phyloP scores from a whole-genome alignment of 2,113 vertebrate species.

The Rhabdornis inornatus region DNA sequence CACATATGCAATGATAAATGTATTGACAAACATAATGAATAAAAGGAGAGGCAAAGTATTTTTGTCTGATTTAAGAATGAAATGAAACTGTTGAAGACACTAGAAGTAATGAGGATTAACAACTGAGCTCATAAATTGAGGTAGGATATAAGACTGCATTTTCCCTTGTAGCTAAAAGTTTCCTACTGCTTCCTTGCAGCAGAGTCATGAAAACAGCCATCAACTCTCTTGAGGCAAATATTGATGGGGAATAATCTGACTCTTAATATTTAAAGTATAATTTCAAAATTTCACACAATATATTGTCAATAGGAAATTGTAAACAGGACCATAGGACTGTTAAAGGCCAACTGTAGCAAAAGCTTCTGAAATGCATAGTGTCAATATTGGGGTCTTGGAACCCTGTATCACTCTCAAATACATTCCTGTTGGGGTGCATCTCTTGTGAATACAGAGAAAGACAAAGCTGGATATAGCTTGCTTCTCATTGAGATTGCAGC shows the following conservation, averaged over 20 bases:
- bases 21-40: neutral
- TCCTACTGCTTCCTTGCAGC: neutral
- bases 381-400: neutral
- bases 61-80: neutral
- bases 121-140: neutral
- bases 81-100: neutral
- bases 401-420: neutral
- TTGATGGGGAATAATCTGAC: neutral
- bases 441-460: neutral
- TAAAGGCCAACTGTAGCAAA: neutral
- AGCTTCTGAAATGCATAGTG: neutral
- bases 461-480: neutral
- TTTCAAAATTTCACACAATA: neutral
- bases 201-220: neutral
- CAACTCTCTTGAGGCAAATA: neutral
- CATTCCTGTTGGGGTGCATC: neutral
- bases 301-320: neutral
- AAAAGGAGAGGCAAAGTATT: neutral
- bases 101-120: neutral
- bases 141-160: neutral
- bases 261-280: neutral
- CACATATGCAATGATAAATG: neutral
- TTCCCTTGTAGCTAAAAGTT: neutral
- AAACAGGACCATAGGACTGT: neutral
- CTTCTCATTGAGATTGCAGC: neutral